These are phyloP conservation scores for Pangasius macronema DNA, from an alignment of 2,797 vertebrate genomes.

Conservation along the genomic window DNA sequence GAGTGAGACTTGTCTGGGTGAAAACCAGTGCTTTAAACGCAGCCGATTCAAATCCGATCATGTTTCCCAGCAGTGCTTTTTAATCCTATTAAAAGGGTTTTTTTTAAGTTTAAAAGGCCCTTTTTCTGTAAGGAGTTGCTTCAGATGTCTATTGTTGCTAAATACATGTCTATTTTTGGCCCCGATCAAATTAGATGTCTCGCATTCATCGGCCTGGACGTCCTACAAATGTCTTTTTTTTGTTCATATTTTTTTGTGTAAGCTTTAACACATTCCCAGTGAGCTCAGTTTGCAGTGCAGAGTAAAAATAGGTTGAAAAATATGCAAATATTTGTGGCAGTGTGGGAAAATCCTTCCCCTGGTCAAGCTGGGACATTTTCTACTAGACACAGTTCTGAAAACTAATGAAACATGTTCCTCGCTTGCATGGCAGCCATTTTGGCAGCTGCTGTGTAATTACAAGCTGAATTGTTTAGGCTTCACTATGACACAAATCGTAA, in stretches of 20 bases:
- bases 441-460: neutral
- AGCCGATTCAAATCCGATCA: slow-evolving; percentile 12
- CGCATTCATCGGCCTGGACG: neutral
- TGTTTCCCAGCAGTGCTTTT: neutral
- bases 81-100: neutral
- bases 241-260: neutral
- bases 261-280: neutral
- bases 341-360: slow-evolving; percentile 5
- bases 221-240: neutral
- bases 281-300: neutral
- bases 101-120: neutral
- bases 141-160: neutral
- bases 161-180: neutral
- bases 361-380: neutral
- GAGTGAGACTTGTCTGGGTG: slow-evolving; percentile 5
- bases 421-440: neutral
- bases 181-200: neutral
- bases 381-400: neutral
- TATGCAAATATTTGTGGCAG: neutral
- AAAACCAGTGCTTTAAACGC: slow-evolving; percentile 12
- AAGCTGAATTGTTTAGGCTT: neutral
- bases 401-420: neutral
- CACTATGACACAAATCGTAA: too few relatives aligned
- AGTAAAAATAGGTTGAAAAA: slow-evolving; percentile 13
- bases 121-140: neutral